phyloP scores from a whole-genome alignment of 2,113 vertebrate species.

The Abramis brama region DNA sequence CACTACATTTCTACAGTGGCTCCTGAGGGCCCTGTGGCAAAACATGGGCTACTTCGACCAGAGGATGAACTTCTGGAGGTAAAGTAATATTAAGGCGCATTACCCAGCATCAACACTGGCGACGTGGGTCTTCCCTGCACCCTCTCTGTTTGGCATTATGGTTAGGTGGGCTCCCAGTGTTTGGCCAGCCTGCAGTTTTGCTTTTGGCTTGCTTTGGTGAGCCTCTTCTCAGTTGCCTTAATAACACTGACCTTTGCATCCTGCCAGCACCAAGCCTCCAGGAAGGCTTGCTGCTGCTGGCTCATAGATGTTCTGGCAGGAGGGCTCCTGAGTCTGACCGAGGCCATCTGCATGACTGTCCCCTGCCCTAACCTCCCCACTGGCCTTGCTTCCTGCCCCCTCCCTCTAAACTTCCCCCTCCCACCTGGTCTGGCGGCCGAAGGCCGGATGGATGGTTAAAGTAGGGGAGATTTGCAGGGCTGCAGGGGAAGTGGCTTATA shows the following conservation, averaged over 20 bases:
- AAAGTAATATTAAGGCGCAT: slow-evolving; percentile 42
- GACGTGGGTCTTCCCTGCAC: background rate
- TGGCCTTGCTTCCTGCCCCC: slow-evolving; percentile 58
- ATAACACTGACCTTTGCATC: slow-evolving; percentile 61
- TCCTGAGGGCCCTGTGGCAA: slow-evolving; percentile 84
- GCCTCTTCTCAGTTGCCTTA: slow-evolving; percentile 48
- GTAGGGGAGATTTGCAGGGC: slow-evolving; percentile 36
- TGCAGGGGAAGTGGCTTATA: slow-evolving; percentile 1
- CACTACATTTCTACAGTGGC: slow-evolving; percentile 94
- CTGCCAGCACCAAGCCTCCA: slow-evolving; percentile 57
- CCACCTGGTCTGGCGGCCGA: slow-evolving; percentile 46
- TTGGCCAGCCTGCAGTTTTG: slow-evolving; percentile 44
- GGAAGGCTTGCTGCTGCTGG: slow-evolving; percentile 57
- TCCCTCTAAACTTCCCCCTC: slow-evolving; percentile 43
- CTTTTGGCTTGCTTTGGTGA: slow-evolving; percentile 43
- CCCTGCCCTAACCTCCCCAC: slow-evolving; percentile 49
- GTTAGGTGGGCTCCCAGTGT: slow-evolving; percentile 31
- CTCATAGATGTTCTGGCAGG: slow-evolving; percentile 53
- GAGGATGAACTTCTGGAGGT: slow-evolving; percentile 98
- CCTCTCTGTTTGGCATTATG: slow-evolving; percentile 32
- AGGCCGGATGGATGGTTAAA: slow-evolving; percentile 31
- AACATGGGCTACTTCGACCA: slow-evolving; percentile 80
- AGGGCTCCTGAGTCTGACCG: slow-evolving; percentile 54
- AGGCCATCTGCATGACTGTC: slow-evolving; percentile 59
- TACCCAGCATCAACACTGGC: background rate